Conservation (phyloP, 2,113 vertebrate genomes). For the Python bivittatus region DNA sequence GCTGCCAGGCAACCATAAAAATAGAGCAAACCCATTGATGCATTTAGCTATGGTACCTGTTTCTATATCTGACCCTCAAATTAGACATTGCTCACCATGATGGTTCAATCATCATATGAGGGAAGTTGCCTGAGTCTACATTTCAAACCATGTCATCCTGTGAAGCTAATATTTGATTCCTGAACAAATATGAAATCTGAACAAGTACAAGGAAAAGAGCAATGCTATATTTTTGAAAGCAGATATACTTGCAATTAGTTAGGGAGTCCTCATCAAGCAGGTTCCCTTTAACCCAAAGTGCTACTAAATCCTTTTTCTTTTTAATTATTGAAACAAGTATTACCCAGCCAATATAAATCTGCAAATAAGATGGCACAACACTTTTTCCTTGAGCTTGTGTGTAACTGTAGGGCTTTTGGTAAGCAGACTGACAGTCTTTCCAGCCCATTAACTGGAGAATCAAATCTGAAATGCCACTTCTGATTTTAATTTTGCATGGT, state of each 20-base stretch:
- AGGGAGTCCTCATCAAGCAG: slow-evolving; percentile 53
- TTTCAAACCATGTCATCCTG: slow-evolving; percentile 42
- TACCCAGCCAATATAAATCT: not conserved
- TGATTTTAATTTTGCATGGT: slow-evolving; percentile 28
- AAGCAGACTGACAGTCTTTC: slow-evolving; percentile 20
- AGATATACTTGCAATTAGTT: slow-evolving; percentile 55
- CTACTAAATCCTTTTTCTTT: slow-evolving; percentile 23
- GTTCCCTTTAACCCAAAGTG: slow-evolving; percentile 23
- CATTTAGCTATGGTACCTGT: not conserved
- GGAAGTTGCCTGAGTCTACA: not conserved
- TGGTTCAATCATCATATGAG: not conserved
- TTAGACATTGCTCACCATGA: not conserved
- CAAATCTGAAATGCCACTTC: slow-evolving; percentile 21
- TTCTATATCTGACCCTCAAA: not conserved
- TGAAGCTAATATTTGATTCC: slow-evolving; percentile 60
- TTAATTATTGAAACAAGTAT: not conserved
- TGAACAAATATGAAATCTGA: slow-evolving; percentile 66
- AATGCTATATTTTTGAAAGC: slow-evolving; percentile 66
- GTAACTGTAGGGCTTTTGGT: slow-evolving; percentile 15
- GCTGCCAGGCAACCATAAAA: not conserved
- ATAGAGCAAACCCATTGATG: not conserved
- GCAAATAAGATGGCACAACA: not conserved
- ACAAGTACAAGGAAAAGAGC: slow-evolving; percentile 67
- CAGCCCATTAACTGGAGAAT: slow-evolving; percentile 15
- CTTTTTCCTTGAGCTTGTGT: not conserved